Evolutionary conservation across 1,140 invertebrate species (phyloP), one percentile per base, ranked within the genome.

Genomic region (Bombus confusus): DNA sequence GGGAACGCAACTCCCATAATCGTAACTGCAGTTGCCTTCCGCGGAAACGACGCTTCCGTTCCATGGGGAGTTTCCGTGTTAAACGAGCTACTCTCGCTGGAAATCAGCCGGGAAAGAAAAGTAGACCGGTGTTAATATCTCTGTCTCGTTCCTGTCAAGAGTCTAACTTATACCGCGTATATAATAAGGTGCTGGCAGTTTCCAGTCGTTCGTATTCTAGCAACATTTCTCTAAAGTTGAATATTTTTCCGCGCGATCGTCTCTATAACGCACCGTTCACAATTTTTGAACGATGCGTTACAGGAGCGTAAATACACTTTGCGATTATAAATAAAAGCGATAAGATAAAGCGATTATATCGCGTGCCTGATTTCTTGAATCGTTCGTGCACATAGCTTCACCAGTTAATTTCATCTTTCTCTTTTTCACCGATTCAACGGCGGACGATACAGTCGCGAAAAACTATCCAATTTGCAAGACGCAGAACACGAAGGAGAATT

Each of bases 1-100:
- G 83, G 74, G 86, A 80, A 62, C 68, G 76, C 85, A 87, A 90
- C 87, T 92, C 75, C 87, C 87, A 91, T 93, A 93, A 92, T 90
- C 91, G 88, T 93, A 91, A 92, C 92, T 92, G 92, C 92, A 92
- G 88, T 91, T 91, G 86, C 86, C 72, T 75, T 52, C 39, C 69
- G 41, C 59, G 64, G 52, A 80, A 69, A 85, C 75, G 73, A 39
- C 59, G 73, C 77, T 78, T 78, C 43, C 72, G 43, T 86, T 59
- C 79, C 72, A 69, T 62, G 37, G 72, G 75, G 85, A 87, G 87
- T 85, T 91, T 39, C 82, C 52, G 43, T 6, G 59, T 64, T 68
- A 41, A 43, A 52, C 57, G 37, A 57, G 47, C 31, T 43, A 22
- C 39, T 74, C 81, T 41, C 37, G 25, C 22, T 47, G 28, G 73